phyloP scores from a whole-genome alignment of 2,888 invertebrate genomes.

The Athalia circularis region DNA sequence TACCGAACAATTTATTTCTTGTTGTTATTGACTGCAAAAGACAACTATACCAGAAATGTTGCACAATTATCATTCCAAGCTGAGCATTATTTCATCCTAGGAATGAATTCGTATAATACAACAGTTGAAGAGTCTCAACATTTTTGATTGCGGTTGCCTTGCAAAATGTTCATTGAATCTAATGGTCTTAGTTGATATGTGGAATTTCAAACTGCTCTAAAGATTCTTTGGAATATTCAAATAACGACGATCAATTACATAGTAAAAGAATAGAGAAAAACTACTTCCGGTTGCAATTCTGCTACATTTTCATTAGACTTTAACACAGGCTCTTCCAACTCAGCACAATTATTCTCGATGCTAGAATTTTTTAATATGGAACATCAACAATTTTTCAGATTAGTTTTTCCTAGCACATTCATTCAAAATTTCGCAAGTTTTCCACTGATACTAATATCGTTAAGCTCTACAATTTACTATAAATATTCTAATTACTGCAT shows the following conservation, averaged over 20 bases:
- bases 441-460: constrained; percentile 10
- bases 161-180: neutral
- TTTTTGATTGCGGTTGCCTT: neutral
- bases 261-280: constrained; percentile 3
- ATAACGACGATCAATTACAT: neutral
- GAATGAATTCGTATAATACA: no score
- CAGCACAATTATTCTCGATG: constrained; percentile 28
- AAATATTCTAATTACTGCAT: constrained; percentile 28
- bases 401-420: constrained; percentile 28
- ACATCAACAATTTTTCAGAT: constrained; percentile 33
- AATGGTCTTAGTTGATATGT: constrained; percentile 29
- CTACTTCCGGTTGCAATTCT: constrained; percentile 15
- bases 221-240: neutral
- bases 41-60: neutral
- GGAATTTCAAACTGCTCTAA: constrained; percentile 7
- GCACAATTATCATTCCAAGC: constrained; percentile 5
- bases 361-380: constrained; percentile 37
- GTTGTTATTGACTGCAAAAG: neutral
- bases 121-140: neutral
- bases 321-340: constrained; percentile 20
- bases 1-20: constrained; percentile 19
- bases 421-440: constrained; percentile 27
- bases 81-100: no score
- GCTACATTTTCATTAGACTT: constrained; percentile 1
- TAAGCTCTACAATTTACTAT: constrained; percentile 7